These are phyloP conservation scores for Goniozus legneri DNA, from an alignment of 1,140 invertebrate genomes.

Conservation along the genomic window DNA sequence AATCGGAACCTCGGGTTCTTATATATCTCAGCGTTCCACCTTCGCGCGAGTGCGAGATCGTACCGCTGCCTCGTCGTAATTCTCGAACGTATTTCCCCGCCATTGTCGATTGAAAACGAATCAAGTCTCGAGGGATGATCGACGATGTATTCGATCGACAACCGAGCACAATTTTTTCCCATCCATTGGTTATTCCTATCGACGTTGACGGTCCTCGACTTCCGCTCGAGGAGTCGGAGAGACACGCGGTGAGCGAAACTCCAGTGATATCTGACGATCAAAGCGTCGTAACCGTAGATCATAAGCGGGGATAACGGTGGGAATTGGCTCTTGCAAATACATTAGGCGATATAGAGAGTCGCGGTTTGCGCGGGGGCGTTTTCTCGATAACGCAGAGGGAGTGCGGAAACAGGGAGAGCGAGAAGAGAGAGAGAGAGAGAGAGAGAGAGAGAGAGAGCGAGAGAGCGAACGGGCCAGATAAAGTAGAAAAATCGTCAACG, in stretches of 20 bases:
- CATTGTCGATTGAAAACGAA: too few relatives aligned
- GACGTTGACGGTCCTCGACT: too few relatives aligned
- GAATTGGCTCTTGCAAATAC: constrained; percentile 52
- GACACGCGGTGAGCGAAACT: constrained; percentile 16
- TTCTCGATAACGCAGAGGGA: constrained; percentile 5
- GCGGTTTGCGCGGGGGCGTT: neutral
- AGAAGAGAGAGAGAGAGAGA: neutral
- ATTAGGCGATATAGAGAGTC: constrained; percentile 48
- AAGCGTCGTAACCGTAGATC: constrained; percentile 50
- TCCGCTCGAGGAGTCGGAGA: too few relatives aligned
- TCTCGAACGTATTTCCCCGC: too few relatives aligned
- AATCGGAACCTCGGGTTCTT: too few relatives aligned
- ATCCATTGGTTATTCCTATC: too few relatives aligned
- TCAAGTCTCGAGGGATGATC: too few relatives aligned
- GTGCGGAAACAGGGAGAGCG: neutral
- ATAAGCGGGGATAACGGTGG: constrained; percentile 45
- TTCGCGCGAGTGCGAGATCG: too few relatives aligned
- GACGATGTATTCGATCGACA: too few relatives aligned
- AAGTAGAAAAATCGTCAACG: constrained; percentile 55
- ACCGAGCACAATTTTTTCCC: too few relatives aligned
- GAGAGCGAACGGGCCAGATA: constrained; percentile 41
- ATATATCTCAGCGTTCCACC: too few relatives aligned
- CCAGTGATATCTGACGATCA: constrained; percentile 48
- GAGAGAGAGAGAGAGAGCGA: constrained; percentile 9
- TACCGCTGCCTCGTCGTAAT: too few relatives aligned